Conservation (phyloP, 1,140 invertebrate species). For the Luehdorfia chinensis region DNA sequence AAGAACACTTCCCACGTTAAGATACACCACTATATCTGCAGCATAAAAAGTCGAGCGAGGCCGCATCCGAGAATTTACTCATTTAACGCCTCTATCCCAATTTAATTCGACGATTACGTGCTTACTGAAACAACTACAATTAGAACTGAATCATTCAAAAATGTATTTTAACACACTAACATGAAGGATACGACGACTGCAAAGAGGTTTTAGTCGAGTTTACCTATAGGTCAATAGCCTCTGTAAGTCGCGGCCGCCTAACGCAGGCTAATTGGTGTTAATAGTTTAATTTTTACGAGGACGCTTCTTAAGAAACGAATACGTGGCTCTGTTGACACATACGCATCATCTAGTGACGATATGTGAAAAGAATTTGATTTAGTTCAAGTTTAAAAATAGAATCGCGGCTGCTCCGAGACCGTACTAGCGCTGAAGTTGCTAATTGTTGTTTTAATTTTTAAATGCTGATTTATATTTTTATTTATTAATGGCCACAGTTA, state of each 20-base stretch:
- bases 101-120: conserved; percentile 43
- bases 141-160: conserved; percentile 16
- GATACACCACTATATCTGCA: conserved; percentile 24
- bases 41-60: conserved; percentile 24
- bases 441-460: too few relatives aligned
- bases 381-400: too few relatives aligned
- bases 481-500: too few relatives aligned
- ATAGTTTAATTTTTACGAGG: conserved; percentile 61
- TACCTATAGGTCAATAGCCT: conserved; percentile 17
- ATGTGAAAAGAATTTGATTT: conserved; percentile 19
- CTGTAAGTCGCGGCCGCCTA: neutral
- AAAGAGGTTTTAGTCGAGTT: conserved; percentile 5
- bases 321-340: neutral
- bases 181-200: conserved; percentile 7
- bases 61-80: conserved; percentile 37
- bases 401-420: too few relatives aligned
- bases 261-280: conserved; percentile 53
- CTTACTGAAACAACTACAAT: conserved; percentile 14
- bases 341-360: conserved; percentile 18
- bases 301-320: conserved; percentile 32
- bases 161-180: conserved; percentile 6
- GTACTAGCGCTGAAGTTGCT: too few relatives aligned
- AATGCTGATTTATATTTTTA: too few relatives aligned
- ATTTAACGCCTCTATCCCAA: conserved; percentile 49
- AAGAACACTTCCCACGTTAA: too few relatives aligned